Evolutionary conservation across 2,113 vertebrate species (phyloP), one percentile per base, ranked within the genome.

Genomic region (Laterallus jamaicensis): DNA sequence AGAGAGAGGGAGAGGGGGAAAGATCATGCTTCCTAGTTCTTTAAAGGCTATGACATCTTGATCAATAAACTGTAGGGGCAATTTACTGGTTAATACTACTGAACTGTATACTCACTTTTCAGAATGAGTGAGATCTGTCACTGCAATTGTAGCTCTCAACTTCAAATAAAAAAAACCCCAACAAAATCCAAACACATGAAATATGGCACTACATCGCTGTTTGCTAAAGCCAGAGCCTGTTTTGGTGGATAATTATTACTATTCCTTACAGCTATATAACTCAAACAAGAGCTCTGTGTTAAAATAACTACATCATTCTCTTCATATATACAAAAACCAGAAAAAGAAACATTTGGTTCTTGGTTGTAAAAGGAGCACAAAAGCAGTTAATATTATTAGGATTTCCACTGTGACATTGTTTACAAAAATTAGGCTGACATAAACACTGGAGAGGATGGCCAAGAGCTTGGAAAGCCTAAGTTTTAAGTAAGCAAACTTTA

Each of bases 1-100:
- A 17, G 54, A 17, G 54, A 22, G 13, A 7, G 50, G 50, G 50
- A 25, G 25, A 26, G 14, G 26, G 52, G 52, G 26, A n/a, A 6
- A 26, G 11, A 12, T 79, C 78, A 86, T 28, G 86, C 50, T 95
- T 91, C 52, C 68, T 88, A 93, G 75, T 92, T 86, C 86, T 96
- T 90, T 84, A 94, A 95, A 82, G 82, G 69, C 67, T 92, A 79
- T 0, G 25, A 88, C 54, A 96, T 96, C 96, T 96, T 96, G 94
- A 96, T 95, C 88, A 95, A 96, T 97, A 96, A 96, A 90, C 73
- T 78, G 14, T 44, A 87, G 95, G 77, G 56, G 35, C 58, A 95
- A 97, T 95, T 97, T 93, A 94, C 66, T 86, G 75, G 50, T 97
- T 95, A 82, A 86, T 54, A 84, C 68, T 85, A 94, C 71, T 82